Evolutionary conservation across 2,113 vertebrate species (phyloP).

Genomic region (Sylvia atricapilla): DNA sequence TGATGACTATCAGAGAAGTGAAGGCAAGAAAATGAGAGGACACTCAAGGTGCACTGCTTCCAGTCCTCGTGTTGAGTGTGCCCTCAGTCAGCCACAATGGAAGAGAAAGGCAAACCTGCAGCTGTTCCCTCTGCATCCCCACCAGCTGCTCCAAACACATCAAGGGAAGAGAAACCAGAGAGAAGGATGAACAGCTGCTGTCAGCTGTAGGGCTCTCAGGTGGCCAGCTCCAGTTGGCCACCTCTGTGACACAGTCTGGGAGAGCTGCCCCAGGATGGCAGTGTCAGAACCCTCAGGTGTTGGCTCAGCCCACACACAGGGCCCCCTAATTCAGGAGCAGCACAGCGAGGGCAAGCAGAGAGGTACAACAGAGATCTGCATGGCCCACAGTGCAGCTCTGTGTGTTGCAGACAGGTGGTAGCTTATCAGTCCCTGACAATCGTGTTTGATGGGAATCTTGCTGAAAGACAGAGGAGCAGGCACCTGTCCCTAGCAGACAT

Average conservation of each 20-base stretch:
- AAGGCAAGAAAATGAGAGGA: neutral
- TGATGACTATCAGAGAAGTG: neutral
- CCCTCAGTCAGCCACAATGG: rapidly evolving
- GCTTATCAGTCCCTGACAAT: neutral
- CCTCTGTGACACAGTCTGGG: rapidly evolving
- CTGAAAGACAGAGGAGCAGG: neutral
- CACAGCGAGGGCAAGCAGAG: rapidly evolving
- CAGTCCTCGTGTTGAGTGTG: neutral
- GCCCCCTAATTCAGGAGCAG: neutral
- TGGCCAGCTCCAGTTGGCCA: neutral
- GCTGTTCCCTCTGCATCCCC: rapidly evolving
- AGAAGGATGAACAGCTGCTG: neutral
- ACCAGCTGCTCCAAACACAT: neutral
- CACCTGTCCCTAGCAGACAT: neutral
- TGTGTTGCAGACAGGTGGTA: neutral
- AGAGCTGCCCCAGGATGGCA: neutral
- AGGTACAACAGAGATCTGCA: neutral
- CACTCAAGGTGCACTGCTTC: neutral
- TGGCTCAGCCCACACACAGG: neutral
- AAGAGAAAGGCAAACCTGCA: neutral
- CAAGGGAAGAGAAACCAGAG: neutral
- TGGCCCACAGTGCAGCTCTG: neutral
- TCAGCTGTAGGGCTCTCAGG: neutral
- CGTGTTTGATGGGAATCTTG: neutral
- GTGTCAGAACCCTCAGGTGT: neutral